Evolutionary conservation across 2,888 invertebrate species (phyloP), one percentile per base, ranked within the genome.

Genomic region (Odontomyia ornata): DNA sequence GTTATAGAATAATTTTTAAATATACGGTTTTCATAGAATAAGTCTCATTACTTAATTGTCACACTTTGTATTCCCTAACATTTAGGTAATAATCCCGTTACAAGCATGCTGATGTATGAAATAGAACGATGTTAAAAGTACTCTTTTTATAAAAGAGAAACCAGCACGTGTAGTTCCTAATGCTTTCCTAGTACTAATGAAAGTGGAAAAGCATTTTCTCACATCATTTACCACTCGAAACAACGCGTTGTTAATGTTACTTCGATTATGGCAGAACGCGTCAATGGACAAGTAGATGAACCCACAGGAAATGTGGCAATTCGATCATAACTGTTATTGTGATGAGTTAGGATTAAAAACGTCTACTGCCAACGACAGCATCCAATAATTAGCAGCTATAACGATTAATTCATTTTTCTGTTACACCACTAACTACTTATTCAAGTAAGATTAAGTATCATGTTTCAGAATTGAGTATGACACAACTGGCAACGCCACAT

Each of bases 131-230:
- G 94, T 99, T 78, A 93, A 94, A 5, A 92, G 95, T 71, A 95
- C n/a, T n/a, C n/a, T n/a, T n/a, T n/a, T 99, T 85, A 97, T 96
- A 57, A 98, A 98, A 88, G 97, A 97, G 87, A 96, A 95, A 89
- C 96, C 96, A 0, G 94, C 93, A 18, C 89, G 94, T 86, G 96
- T 99, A 79, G 98, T 99, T 85, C 98, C 98, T 77, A 99, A 99
- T 89, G 98, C 99, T 77, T 95, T 99, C 83, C 91, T 96, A 81
- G 91, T 96, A 80, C 91, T 92, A 83, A 94, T 94, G 67, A 91
- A 91, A 79, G 89, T 87, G 65, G 97, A 97, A 82, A 96, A 95
- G 86, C 93, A 93, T 87, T 98, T 98, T 88, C 93, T 99, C 83
- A 95, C 98, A 27, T 97, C 98, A 56, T 97, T 99, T 88, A 93